phyloP scores from a whole-genome alignment of 2,113 vertebrate species.

The Cottus gobio region DNA sequence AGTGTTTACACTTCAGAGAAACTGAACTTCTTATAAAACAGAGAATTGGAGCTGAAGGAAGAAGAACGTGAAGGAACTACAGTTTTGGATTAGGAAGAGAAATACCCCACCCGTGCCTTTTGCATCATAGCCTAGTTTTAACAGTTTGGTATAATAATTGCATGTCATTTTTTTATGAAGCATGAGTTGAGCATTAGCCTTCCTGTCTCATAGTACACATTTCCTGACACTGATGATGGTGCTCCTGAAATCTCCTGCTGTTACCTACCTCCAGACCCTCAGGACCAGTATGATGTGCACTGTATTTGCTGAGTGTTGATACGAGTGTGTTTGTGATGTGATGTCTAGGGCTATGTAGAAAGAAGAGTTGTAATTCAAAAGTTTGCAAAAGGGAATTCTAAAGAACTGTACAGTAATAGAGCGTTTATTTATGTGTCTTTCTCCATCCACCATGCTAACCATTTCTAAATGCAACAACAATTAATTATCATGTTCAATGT shows the following conservation, averaged over 20 bases:
- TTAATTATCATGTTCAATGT: slow-evolving; percentile 29
- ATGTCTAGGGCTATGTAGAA: slow-evolving; percentile 38
- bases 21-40: slow-evolving; percentile 74
- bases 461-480: slow-evolving; percentile 19
- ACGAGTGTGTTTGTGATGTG: slow-evolving; percentile 21
- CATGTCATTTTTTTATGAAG: slow-evolving; percentile 51
- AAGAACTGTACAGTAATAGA: slow-evolving; percentile 40
- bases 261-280: slow-evolving; percentile 79
- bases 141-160: slow-evolving; percentile 31
- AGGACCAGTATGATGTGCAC: slow-evolving; percentile 68
- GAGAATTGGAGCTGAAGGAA: not conserved
- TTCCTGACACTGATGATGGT: slow-evolving; percentile 48
- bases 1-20: slow-evolving; percentile 80
- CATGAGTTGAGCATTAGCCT: slow-evolving; percentile 48
- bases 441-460: slow-evolving; percentile 1
- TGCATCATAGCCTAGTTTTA: slow-evolving; percentile 29
- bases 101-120: slow-evolving; percentile 63
- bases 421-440: slow-evolving; percentile 2
- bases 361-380: slow-evolving; percentile 17
- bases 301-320: slow-evolving; percentile 52
- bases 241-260: slow-evolving; percentile 52
- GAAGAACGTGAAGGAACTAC: not conserved
- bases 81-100: slow-evolving; percentile 23
- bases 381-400: slow-evolving; percentile 30
- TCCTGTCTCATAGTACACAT: slow-evolving; percentile 26